Percentiles rank a stretch among this genome's conserved stretches.
Evolutionary conservation across 2,113 vertebrate species (phyloP).

Genomic region (Hylia prasina): DNA sequence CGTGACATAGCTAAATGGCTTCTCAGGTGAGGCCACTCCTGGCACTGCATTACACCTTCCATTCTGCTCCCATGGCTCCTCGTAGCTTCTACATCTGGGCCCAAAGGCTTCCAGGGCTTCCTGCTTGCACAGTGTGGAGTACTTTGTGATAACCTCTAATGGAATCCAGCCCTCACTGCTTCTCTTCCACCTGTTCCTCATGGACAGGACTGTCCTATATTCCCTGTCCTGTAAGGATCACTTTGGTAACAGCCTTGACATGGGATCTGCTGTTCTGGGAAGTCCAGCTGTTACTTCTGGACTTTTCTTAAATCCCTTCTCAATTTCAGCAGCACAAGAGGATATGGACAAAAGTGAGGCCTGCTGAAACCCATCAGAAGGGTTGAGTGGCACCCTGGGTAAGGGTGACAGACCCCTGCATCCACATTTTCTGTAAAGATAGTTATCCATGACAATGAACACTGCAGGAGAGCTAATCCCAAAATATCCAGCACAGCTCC

Average conservation of each 20-base stretch:
- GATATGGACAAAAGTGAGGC: background rate
- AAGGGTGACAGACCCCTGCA: background rate
- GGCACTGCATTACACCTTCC: rapidly evolving
- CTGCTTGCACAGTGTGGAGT: background rate
- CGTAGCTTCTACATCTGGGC: background rate
- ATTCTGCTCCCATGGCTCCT: background rate
- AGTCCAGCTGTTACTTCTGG: background rate
- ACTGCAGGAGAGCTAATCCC: background rate
- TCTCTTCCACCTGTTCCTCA: background rate
- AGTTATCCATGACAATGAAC: background rate
- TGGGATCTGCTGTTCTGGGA: background rate
- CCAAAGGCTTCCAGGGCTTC: background rate
- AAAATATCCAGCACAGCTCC: background rate
- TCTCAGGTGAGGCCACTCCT: background rate
- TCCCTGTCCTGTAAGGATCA: background rate
- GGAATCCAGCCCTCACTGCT: background rate
- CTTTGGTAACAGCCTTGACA: background rate
- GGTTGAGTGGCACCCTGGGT: background rate
- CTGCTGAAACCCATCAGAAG: background rate
- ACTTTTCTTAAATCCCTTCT: background rate
- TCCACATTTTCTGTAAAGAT: background rate
- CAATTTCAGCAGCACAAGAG: background rate
- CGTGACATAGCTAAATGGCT: background rate
- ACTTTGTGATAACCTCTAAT: background rate
- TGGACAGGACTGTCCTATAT: background rate